A percentile compares a stretch with the other conserved stretches of the same genome.
These are phyloP conservation scores for Perca fluviatilis DNA, from an alignment of 2,113 vertebrate species.

Conservation along the genomic window DNA sequence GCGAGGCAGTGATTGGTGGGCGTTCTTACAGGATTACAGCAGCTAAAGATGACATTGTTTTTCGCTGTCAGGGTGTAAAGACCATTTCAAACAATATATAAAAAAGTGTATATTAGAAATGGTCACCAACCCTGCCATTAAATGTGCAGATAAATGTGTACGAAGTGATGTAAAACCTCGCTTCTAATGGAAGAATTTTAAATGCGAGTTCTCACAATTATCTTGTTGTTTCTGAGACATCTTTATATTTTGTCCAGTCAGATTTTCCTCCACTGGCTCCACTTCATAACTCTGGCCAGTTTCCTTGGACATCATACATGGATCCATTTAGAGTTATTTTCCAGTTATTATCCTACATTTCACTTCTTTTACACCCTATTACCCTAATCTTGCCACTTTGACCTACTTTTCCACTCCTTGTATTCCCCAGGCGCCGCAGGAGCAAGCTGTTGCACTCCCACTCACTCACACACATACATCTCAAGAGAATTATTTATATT, in stretches of 20 bases:
- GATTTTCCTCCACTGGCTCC: neutral
- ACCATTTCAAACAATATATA: too few relatives aligned
- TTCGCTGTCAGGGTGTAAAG: too few relatives aligned
- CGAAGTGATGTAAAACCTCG: neutral
- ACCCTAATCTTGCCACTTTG: constrained; percentile 64
- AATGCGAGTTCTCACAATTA: constrained; percentile 1
- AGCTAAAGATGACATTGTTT: too few relatives aligned
- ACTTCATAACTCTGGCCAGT: neutral
- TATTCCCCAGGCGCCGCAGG: constrained; percentile 32
- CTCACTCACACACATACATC: constrained; percentile 47
- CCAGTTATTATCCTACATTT: constrained; percentile 30
- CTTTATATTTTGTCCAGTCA: neutral
- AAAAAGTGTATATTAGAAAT: too few relatives aligned
- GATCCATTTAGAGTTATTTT: constrained; percentile 33
- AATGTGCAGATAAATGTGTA: neutral
- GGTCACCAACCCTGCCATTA: too few relatives aligned
- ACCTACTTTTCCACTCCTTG: constrained; percentile 65
- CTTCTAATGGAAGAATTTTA: neutral
- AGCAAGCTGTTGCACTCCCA: constrained; percentile 57
- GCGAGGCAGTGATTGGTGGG: too few relatives aligned
- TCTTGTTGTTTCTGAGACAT: constrained; percentile 5
- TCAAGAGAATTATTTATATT: constrained; percentile 78
- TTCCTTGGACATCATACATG: constrained; percentile 2
- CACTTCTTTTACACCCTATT: constrained; percentile 47
- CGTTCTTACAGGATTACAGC: too few relatives aligned